Evolutionary conservation across 2,113 vertebrate species (phyloP).

Genomic region (Chitala chitala): DNA sequence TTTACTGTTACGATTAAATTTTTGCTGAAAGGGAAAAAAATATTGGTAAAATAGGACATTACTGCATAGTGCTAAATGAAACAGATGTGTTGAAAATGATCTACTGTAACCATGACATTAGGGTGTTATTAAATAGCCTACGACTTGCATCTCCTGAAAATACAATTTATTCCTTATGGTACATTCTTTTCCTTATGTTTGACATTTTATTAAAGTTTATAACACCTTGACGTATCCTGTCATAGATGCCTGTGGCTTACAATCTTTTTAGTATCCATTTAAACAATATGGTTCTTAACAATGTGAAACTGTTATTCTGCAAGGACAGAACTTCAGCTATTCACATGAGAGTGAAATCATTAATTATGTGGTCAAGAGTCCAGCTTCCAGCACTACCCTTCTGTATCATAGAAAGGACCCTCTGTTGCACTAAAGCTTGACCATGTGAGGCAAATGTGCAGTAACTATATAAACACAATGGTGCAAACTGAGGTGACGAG

Average conservation of each 20-base stretch:
- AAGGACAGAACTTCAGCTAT: background rate
- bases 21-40: background rate
- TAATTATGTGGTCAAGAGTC: background rate
- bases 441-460: background rate
- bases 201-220: constrained; percentile 9
- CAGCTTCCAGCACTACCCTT: background rate
- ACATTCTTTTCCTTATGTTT: background rate
- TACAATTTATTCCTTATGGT: background rate
- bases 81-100: background rate
- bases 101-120: background rate
- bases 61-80: background rate
- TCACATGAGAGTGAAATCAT: background rate
- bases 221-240: background rate
- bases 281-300: background rate
- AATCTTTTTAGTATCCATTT: background rate
- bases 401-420: background rate
- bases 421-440: background rate
- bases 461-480: no score
- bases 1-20: constrained; percentile 9
- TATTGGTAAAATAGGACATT: background rate
- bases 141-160: background rate
- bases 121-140: background rate
- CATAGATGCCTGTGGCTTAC: no score
- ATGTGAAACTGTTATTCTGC: background rate
- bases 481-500: background rate